Evolutionary conservation across 1,140 invertebrate genomes (phyloP), one percentile per base, ranked within the genome.

Genomic region (Gryllus bimaculatus): DNA sequence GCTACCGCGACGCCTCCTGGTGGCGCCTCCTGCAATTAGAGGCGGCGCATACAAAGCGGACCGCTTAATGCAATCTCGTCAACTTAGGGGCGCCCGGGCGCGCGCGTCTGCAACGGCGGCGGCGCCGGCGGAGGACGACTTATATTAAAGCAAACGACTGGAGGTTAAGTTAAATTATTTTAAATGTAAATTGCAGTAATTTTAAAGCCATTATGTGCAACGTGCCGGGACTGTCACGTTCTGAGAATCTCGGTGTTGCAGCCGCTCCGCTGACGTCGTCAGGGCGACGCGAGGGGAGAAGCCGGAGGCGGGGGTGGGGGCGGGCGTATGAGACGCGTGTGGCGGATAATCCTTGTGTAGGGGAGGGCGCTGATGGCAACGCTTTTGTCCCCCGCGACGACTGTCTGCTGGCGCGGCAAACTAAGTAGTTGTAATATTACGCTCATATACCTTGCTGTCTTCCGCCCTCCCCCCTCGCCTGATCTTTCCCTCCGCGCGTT

Each of bases 101-200:
- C 54, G 10, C 10, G 10, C 10, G 10, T 13, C 18, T 18, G 10
- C 54, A 7, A 66, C 54, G 10, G 10, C 54, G 10, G 2, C 54
- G 54, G 0, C 54, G 10, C 54, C 54, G 54, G 54, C 54, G 54
- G 10, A 18, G 10, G 10, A 66, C 54, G 54, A 18, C 54, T 66
- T 66, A 66, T 66, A 66, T 66, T 66, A 66, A 66, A 13, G 54
- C 54, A 66, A 66, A 66, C 54, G 54, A 66, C 54, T 66, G 54
- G 54, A 66, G 54, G 54, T 66, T 66, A 66, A 66, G 54, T 66
- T 66, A 66, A 66, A 66, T 66, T 66, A 66, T 66, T 66, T 66
- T 66, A 66, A 66, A 66, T 66, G 54, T 66, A 66, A 66, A 66
- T 66, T 66, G 54, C 54, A 13, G 54, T 66, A 66, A 66, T 66